Evolutionary conservation across 2,888 invertebrate genomes (phyloP).

Genomic region (Leucophenga montana): DNA sequence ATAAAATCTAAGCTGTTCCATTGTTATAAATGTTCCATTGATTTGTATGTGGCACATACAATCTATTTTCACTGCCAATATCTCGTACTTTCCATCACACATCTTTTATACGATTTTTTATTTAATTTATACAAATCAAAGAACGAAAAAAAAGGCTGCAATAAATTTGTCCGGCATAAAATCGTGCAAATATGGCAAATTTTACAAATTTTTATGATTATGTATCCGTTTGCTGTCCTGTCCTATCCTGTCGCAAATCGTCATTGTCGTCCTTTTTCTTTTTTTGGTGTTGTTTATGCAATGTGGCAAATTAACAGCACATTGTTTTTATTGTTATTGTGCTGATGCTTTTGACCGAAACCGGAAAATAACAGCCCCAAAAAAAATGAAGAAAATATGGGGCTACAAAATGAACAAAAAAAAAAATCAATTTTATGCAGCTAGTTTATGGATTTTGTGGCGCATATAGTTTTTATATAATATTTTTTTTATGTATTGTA

Average conservation of each 20-base stretch:
- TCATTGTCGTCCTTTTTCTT: neutral
- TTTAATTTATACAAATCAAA: neutral
- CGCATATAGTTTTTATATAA: neutral
- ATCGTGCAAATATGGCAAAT: neutral
- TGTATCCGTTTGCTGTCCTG: neutral
- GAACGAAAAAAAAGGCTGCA: neutral
- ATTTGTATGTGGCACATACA: too few relatives aligned
- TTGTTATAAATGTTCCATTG: too few relatives aligned
- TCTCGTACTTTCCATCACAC: too few relatives aligned
- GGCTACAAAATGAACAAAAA: neutral
- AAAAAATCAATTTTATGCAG: neutral
- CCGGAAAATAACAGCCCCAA: neutral
- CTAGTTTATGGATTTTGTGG: neutral
- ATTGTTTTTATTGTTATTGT: slow-evolving; percentile 13
- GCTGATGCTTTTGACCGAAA: too few relatives aligned
- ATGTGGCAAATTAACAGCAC: slow-evolving; percentile 14
- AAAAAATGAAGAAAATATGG: neutral
- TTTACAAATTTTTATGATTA: slow-evolving; percentile 7
- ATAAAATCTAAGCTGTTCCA: too few relatives aligned
- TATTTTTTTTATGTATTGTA: slow-evolving; percentile 44
- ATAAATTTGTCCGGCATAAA: neutral
- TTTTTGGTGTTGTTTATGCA: neutral
- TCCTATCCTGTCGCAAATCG: neutral
- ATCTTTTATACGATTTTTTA: neutral
- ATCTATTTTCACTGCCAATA: too few relatives aligned